These are phyloP conservation scores for Heloderma charlesbogerti DNA, from an alignment of 2,113 vertebrate genomes.

Conservation along the genomic window DNA sequence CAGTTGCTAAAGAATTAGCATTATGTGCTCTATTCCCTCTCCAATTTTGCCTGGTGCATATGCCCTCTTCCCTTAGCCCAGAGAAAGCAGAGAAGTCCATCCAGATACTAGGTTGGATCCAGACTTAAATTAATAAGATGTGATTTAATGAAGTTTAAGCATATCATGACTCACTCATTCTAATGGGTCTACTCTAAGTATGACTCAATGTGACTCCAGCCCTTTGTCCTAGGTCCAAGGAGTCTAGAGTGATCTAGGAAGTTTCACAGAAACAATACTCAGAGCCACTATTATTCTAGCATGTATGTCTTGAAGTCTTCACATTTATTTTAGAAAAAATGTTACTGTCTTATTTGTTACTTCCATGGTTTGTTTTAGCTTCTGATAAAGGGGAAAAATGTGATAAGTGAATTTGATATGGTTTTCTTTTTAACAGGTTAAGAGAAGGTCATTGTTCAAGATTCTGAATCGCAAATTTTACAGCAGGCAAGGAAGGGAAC, in stretches of 20 bases:
- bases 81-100: background rate
- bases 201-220: background rate
- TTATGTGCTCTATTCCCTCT: background rate
- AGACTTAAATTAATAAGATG: too few relatives aligned
- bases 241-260: background rate
- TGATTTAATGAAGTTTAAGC: too few relatives aligned
- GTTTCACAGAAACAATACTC: background rate
- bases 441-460: conserved; percentile 89
- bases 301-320: background rate
- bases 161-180: too few relatives aligned
- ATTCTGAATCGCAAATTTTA: conserved; percentile 87
- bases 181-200: too few relatives aligned
- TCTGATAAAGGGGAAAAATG: background rate
- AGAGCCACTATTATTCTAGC: background rate
- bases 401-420: conserved; percentile 5
- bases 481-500: conserved; percentile 83
- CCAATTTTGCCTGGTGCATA: background rate
- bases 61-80: background rate
- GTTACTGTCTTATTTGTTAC: background rate
- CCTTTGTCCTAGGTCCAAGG: too few relatives aligned
- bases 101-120: too few relatives aligned
- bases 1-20: background rate
- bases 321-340: background rate
- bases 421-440: conserved; percentile 81
- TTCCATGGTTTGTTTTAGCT: background rate